Percentiles rank a stretch among this genome's conserved stretches.
These are phyloP conservation scores for Pseudococcus jackbeardsleyi DNA, from an alignment of 2,888 invertebrate genomes.

Conservation along the genomic window DNA sequence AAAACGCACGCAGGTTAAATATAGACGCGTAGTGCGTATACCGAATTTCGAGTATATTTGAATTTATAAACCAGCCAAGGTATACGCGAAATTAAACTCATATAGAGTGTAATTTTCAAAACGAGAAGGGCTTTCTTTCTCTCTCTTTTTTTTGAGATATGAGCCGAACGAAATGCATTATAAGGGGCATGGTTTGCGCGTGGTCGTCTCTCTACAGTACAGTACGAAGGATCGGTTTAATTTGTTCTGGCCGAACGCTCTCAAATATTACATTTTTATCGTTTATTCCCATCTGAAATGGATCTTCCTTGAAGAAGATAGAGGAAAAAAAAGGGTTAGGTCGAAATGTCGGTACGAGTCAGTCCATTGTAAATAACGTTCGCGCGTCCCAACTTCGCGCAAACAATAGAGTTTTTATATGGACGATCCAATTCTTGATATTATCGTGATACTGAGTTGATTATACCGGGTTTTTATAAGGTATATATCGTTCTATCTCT, in stretches of 20 bases:
- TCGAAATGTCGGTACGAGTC: background rate
- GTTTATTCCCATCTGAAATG: conserved; percentile 45
- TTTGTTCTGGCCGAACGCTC: conserved; percentile 32
- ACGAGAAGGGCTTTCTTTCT: background rate
- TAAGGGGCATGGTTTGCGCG: background rate
- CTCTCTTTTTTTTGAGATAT: background rate
- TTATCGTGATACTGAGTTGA: conserved; percentile 16
- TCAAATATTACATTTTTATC: conserved; percentile 48
- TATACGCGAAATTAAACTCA: background rate
- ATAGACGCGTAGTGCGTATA: too few relatives aligned
- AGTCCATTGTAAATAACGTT: conserved; percentile 25
- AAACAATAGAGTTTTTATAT: conserved; percentile 30
- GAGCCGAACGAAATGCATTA: background rate
- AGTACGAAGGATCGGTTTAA: background rate
- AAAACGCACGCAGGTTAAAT: too few relatives aligned
- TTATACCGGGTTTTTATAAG: background rate
- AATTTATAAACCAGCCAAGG: too few relatives aligned
- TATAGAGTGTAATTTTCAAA: background rate
- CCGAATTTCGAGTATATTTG: too few relatives aligned
- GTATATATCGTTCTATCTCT: background rate
- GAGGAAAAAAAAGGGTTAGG: conserved; percentile 1
- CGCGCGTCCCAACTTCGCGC: conserved; percentile 6
- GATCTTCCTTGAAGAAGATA: conserved; percentile 30
- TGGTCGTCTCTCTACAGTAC: background rate
- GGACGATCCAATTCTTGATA: conserved; percentile 36